phyloP scores from a whole-genome alignment of 2,888 invertebrate species.

The Polydrusus pterygomalis region DNA sequence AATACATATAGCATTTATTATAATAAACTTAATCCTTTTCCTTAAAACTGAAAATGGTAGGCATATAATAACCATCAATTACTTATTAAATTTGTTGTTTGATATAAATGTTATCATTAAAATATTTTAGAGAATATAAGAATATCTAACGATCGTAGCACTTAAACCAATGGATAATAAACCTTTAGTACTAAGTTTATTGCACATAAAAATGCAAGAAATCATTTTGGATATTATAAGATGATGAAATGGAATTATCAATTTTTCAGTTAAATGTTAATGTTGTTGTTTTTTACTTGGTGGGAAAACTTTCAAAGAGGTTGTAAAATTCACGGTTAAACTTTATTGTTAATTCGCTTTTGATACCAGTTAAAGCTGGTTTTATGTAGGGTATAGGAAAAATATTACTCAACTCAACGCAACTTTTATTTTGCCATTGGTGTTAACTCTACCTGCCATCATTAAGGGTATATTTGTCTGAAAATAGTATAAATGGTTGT shows the following conservation, averaged over 20 bases:
- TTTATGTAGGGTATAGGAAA: neutral
- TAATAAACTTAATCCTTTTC: neutral
- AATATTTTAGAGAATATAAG: constrained; percentile 2
- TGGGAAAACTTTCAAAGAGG: neutral
- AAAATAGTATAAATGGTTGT: too few species aligned
- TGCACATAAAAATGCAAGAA: constrained; percentile 4
- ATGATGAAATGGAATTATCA: constrained; percentile 11
- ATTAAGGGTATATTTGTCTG: too few species aligned
- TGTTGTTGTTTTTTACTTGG: neutral
- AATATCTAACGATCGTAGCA: neutral
- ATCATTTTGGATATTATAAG: neutral
- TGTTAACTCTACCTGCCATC: too few species aligned
- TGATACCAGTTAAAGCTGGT: neutral
- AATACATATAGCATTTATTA: too few species aligned
- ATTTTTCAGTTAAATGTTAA: neutral
- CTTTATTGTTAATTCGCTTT: neutral
- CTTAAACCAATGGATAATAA: constrained; percentile 19
- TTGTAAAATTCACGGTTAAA: neutral
- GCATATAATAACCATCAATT: constrained; percentile 4
- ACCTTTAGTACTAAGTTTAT: constrained; percentile 13
- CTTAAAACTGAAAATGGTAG: neutral
- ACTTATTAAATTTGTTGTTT: constrained; percentile 15
- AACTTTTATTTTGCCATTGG: too few species aligned
- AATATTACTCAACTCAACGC: too few species aligned
- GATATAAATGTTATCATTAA: constrained; percentile 16